A percentile compares a stretch with the other conserved stretches of the same genome.
phyloP scores from a whole-genome alignment of 2,888 invertebrate species.

The Orgyia antiqua region DNA sequence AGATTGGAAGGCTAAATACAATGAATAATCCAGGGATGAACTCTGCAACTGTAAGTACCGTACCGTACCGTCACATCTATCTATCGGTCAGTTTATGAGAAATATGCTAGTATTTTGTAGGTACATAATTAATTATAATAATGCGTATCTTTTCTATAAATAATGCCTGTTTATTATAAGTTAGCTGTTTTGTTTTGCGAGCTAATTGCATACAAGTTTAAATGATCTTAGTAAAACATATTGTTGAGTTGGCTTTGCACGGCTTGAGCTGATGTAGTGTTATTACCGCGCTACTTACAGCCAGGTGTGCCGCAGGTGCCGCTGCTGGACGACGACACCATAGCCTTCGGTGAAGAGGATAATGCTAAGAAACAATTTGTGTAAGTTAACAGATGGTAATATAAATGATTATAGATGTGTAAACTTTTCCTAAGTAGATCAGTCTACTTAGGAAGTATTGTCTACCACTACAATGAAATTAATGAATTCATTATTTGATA shows the following conservation, averaged over 20 bases:
- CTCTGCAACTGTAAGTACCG: constrained; percentile 65
- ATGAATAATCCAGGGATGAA: constrained; percentile 60
- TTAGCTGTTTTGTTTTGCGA: constrained; percentile 35
- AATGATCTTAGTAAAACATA: too few relatives aligned
- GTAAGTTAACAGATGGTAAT: constrained; percentile 48
- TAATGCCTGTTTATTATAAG: constrained; percentile 4
- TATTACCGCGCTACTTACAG: constrained; percentile 62
- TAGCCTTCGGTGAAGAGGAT: constrained; percentile 92
- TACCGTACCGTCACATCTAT: neutral
- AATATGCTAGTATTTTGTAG: constrained; percentile 6
- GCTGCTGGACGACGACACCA: constrained; percentile 89
- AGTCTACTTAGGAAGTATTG: too few relatives aligned
- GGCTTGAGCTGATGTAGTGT: constrained; percentile 67
- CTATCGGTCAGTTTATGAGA: neutral
- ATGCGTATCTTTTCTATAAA: constrained; percentile 7
- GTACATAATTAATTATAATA: constrained; percentile 7
- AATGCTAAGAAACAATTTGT: constrained; percentile 70
- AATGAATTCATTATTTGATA: too few relatives aligned
- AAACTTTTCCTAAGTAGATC: too few relatives aligned
- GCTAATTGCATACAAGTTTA: too few relatives aligned
- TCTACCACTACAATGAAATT: too few relatives aligned
- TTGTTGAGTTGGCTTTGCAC: constrained; percentile 55
- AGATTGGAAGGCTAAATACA: too few relatives aligned
- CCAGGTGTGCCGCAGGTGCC: constrained; percentile 85
- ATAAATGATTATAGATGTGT: neutral